Conservation (phyloP, 2,797 vertebrate species). For the Natrix natrix region DNA sequence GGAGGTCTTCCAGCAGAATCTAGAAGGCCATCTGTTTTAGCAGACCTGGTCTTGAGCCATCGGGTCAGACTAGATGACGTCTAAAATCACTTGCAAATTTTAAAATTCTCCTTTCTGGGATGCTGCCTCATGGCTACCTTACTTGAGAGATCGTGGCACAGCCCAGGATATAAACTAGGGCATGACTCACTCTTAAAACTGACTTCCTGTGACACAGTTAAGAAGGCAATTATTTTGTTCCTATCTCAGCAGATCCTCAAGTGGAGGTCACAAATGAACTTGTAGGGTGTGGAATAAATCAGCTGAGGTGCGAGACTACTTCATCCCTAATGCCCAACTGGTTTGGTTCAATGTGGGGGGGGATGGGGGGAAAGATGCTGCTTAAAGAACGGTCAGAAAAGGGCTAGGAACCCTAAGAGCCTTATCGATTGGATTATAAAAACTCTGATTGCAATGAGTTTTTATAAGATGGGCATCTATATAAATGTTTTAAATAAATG, state of each 20-base stretch:
- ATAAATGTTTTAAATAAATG: not conserved
- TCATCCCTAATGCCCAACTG: not conserved
- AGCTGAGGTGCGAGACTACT: not conserved
- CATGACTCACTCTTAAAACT: not conserved
- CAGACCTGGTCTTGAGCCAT: not conserved
- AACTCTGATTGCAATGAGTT: not conserved
- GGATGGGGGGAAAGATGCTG: too few relatives aligned
- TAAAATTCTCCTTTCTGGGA: not conserved
- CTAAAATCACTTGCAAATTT: not conserved
- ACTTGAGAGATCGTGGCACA: not conserved
- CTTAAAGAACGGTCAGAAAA: not conserved
- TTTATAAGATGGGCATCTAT: not conserved
- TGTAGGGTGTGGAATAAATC: not conserved
- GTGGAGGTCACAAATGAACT: not conserved
- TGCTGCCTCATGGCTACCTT: not conserved
- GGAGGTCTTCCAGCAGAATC: not conserved
- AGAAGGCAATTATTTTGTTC: not conserved
- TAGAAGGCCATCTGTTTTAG: not conserved
- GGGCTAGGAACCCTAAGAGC: accelerated
- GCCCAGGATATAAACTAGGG: not conserved
- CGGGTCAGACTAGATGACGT: not conserved
- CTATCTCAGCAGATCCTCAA: not conserved
- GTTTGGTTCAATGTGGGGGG: not conserved
- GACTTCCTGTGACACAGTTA: not conserved
- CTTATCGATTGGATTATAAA: not conserved